Percentiles rank a stretch among this genome's conserved stretches.
phyloP scores from a whole-genome alignment of 2,888 invertebrate species.

The Philereme transversata region DNA sequence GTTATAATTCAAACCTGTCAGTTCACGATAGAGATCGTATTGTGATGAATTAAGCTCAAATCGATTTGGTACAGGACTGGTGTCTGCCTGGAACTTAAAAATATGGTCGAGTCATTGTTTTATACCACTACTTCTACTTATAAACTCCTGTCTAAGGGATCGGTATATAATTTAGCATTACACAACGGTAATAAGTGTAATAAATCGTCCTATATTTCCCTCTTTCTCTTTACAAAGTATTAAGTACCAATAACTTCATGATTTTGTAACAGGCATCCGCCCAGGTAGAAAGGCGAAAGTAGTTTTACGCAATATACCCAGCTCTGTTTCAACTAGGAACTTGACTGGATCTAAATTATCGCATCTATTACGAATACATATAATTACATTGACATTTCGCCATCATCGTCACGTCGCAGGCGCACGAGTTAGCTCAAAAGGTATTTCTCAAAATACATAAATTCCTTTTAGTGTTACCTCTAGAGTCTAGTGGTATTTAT shows the following conservation, averaged over 20 bases:
- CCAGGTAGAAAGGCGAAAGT: constrained; percentile 61
- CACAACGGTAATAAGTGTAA: constrained; percentile 4
- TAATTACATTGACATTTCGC: no score
- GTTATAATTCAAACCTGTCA: constrained; percentile 4
- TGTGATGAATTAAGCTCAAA: not conserved
- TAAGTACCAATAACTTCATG: constrained; percentile 40
- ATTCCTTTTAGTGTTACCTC: no score
- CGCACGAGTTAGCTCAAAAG: no score
- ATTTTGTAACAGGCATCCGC: constrained; percentile 41
- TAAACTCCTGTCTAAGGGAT: not conserved
- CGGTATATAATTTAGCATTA: constrained; percentile 11
- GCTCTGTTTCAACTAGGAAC: constrained; percentile 47
- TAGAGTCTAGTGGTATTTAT: no score
- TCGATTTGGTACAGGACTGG: not conserved
- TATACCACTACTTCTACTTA: not conserved
- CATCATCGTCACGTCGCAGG: not conserved
- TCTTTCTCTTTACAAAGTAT: constrained; percentile 20
- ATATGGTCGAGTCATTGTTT: not conserved
- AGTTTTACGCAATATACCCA: constrained; percentile 51
- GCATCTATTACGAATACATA: not conserved
- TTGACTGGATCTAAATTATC: constrained; percentile 17
- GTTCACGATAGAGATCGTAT: not conserved
- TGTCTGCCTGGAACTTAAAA: not conserved
- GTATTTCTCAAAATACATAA: no score
- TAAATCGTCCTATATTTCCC: constrained; percentile 14